phyloP scores from a whole-genome alignment of 2,888 invertebrate species.

The Dorcus parallelipipedus region DNA sequence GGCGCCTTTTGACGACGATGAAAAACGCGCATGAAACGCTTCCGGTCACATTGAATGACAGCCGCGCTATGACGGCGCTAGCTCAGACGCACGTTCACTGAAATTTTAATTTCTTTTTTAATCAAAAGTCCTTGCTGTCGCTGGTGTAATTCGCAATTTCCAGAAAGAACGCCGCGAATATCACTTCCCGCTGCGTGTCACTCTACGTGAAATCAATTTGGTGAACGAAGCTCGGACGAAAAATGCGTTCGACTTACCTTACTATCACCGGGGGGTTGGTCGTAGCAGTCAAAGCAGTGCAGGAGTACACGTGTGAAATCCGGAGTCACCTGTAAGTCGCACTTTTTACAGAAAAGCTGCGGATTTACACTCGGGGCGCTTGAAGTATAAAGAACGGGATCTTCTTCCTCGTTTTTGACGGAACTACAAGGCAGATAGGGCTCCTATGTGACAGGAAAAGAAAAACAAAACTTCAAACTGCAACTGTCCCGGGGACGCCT shows the following conservation, averaged over 20 bases:
- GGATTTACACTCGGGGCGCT: constrained; percentile 19
- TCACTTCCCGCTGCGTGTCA: constrained; percentile 27
- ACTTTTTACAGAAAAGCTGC: constrained; percentile 36
- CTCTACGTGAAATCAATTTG: constrained; percentile 28
- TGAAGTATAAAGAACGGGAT: constrained; percentile 14
- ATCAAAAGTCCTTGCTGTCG: constrained; percentile 4
- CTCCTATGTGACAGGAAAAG: constrained; percentile 5
- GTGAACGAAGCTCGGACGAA: constrained; percentile 1
- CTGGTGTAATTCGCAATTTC: constrained; percentile 38
- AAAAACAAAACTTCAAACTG: constrained; percentile 1
- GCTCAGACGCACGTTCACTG: neutral
- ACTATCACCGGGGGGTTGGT: constrained; percentile 24
- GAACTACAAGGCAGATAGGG: constrained; percentile 15
- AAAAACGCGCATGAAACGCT: neutral
- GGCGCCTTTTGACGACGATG: neutral
- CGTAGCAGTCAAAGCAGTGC: constrained; percentile 39
- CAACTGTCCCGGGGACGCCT: constrained; percentile 1
- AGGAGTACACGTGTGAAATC: constrained; percentile 38
- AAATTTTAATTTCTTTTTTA: neutral
- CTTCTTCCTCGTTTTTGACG: neutral
- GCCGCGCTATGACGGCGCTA: neutral
- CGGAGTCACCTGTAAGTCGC: constrained; percentile 38
- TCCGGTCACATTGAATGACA: neutral
- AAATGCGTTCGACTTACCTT: neutral
- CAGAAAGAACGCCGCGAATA: constrained; percentile 34